Evolutionary conservation across 2,797 vertebrate species (phyloP).

Genomic region (Carapus acus): DNA sequence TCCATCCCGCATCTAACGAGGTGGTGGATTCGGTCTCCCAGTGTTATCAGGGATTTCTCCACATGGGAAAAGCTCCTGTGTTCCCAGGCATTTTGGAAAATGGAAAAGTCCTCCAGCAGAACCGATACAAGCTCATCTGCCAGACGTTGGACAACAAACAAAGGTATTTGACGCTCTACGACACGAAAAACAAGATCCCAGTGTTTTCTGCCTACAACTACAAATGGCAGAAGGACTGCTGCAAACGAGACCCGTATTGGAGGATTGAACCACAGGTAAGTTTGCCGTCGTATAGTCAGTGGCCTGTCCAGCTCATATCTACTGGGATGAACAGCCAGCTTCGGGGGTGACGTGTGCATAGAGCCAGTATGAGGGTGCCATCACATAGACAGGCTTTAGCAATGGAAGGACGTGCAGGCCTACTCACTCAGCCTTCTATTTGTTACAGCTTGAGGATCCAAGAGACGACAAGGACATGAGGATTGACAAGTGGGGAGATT

Average conservation of each 20-base stretch:
- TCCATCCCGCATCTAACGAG: slow-evolving; percentile 4
- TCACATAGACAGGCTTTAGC: no score
- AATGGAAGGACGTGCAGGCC: no score
- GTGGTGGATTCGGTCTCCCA: not conserved
- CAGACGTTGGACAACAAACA: not conserved
- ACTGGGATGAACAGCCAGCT: no score
- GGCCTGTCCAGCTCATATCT: no score
- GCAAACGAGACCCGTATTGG: fast-evolving
- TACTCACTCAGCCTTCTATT: no score
- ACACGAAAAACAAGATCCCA: slow-evolving; percentile 46
- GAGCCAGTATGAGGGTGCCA: no score
- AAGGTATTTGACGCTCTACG: slow-evolving; percentile 53
- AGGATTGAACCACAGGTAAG: slow-evolving; percentile 43
- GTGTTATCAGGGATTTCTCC: slow-evolving; percentile 18
- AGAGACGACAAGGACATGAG: no score
- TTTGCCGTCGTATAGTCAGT: not conserved
- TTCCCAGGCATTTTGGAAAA: slow-evolving; percentile 19
- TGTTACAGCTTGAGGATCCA: no score
- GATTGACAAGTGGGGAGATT: no score
- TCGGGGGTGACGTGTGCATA: no score
- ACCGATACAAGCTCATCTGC: slow-evolving; percentile 47
- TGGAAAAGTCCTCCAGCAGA: slow-evolving; percentile 26
- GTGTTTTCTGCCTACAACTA: slow-evolving; percentile 55
- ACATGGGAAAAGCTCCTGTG: not conserved
- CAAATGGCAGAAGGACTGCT: fast-evolving